Base-by-base conservation (phyloP, 2,888 invertebrate genomes). In the Incurvaria masculella region DNA sequence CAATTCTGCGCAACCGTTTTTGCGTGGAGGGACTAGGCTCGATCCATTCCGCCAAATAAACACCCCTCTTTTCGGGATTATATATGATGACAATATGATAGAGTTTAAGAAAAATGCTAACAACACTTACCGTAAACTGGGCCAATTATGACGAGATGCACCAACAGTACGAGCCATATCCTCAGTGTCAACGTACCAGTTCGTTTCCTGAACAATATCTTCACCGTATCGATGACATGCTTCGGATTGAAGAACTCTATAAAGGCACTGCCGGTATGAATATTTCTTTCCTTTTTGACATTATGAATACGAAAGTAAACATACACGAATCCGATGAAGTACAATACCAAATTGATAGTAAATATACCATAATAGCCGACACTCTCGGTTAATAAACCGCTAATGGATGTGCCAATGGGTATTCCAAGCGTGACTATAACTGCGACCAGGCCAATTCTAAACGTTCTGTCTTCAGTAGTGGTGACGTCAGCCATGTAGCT, bases 401-500 rank as follows among this genome's bases (percentile, higher is more conserved):
- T 81, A 27, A 82, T 61, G 18, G 76, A 64, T 6, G 71, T 69
- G 10, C 81, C 82, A 18, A 81, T 57, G 16, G 81, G 80, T 26
- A 80, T 57, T 18, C 76, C 75, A 20, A 82, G 56, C 1, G 79
- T 78, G 20, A 74, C 73, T 49, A 82, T 75, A 4, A 81, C 67
- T 46, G 78, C 80, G 14, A 84, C 73, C n/a, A 84, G 59, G 14
- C 85, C 86, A 42, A 85, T 72, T 57, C 85, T 69, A 44, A 85
- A 72, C 1, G 85, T 86, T 21, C 85, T 70, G 53, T 81, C 74
- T 55, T 84, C 81, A 19, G 80, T 49, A 1, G 81, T 70, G 39
- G 84, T 81, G 8, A 83, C 73, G 55, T 84, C 82, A 19, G 84
- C 81, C 5, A 87, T 70, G 55, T 82, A 85, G 53, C 82, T 82